These are phyloP conservation scores for Microctenopoma lineatum DNA, from an alignment of 2,797 vertebrate species.

Conservation along the genomic window DNA sequence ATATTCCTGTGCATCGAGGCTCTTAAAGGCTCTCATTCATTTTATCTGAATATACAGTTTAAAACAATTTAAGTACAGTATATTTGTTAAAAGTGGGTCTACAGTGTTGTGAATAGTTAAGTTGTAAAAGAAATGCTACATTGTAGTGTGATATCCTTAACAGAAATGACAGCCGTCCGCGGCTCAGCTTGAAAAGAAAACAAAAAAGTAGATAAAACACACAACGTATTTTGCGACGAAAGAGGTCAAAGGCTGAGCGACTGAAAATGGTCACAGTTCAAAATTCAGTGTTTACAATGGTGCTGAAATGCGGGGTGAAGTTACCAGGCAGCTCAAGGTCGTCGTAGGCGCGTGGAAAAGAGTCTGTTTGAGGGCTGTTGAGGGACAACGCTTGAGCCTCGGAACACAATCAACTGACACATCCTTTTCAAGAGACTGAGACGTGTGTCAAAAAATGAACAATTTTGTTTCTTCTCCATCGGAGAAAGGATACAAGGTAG, in stretches of 20 bases:
- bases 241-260: conserved; percentile 40
- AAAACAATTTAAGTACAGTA: conserved; percentile 76
- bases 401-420: conserved; percentile 72
- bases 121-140: conserved; percentile 68
- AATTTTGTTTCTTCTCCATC: conserved; percentile 37
- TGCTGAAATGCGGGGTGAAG: conserved; percentile 39
- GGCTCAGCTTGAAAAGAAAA: conserved; percentile 50
- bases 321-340: conserved; percentile 31
- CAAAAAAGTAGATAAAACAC: conserved; percentile 29
- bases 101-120: conserved; percentile 80
- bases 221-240: conserved; percentile 34
- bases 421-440: conserved; percentile 55
- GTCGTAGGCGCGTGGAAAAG: conserved; percentile 13
- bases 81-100: conserved; percentile 78
- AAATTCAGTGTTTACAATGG: conserved; percentile 78
- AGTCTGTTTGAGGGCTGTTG: conserved; percentile 39
- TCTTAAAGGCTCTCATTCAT: conserved; percentile 61
- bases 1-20: conserved; percentile 42
- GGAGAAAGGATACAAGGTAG: conserved; percentile 51
- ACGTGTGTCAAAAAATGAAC: conserved; percentile 57
- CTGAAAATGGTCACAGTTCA: conserved; percentile 46
- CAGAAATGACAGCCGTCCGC: conserved; percentile 41
- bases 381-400: conserved; percentile 32
- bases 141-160: conserved; percentile 43
- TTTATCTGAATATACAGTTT: conserved; percentile 79